A percentile compares a stretch with the other conserved stretches of the same genome.
phyloP scores from a whole-genome alignment of 2,888 invertebrate species.

The Lysandra coridon region DNA sequence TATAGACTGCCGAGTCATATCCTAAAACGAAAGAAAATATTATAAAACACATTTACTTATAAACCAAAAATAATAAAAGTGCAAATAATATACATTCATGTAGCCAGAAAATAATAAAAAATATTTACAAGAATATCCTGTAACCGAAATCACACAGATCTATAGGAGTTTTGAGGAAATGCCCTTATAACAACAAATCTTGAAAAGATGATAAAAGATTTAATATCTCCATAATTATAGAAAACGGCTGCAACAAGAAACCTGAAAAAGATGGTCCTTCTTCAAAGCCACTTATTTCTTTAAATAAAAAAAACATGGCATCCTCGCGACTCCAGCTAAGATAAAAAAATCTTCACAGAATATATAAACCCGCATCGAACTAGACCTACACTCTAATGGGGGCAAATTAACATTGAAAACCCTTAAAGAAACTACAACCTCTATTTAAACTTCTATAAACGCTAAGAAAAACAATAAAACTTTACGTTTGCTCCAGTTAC shows the following conservation, averaged over 20 bases:
- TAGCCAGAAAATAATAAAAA: conserved; percentile 32
- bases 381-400: conserved; percentile 1
- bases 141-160: conserved; percentile 20
- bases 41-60: conserved; percentile 41
- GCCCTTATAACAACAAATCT: not conserved
- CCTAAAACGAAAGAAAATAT: conserved; percentile 66
- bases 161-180: not conserved
- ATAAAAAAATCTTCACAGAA: not conserved
- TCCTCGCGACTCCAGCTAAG: not conserved
- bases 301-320: not conserved
- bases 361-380: not conserved
- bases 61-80: conserved; percentile 29
- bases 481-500: not conserved
- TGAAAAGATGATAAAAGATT: too few species aligned
- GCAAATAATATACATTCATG: conserved; percentile 32
- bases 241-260: too few species aligned
- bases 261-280: too few species aligned
- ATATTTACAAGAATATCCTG: conserved; percentile 37
- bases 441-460: conserved; percentile 4
- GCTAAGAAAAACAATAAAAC: not conserved
- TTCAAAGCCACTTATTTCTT: too few species aligned
- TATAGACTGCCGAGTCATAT: conserved; percentile 79
- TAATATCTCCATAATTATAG: too few species aligned
- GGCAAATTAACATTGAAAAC: not conserved
- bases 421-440: not conserved